Base-by-base conservation (phyloP, 35 echinoderm and acorn worm species). In the Anneissia japonica region DNA sequence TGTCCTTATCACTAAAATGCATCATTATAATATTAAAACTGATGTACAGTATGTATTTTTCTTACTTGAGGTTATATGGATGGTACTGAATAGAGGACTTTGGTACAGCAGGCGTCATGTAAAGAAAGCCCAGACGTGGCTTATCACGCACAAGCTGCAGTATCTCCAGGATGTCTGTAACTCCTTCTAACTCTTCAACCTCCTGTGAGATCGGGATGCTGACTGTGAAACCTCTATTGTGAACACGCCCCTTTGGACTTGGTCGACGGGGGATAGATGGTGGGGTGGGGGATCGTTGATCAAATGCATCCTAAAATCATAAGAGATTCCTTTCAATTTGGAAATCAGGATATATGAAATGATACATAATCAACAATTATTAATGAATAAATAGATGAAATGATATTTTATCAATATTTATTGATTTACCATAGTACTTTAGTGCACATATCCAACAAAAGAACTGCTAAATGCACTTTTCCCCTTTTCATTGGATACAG, bases 21-120 rank as follows among this genome's bases (percentile, higher is more conserved):
- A n/a, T n/a, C n/a, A n/a, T n/a, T n/a, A n/a, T n/a, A n/a, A n/a
- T n/a, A n/a, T n/a, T n/a, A n/a, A n/a, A n/a, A n/a, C n/a, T n/a
- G n/a, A n/a, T n/a, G n/a, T n/a, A n/a, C n/a, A n/a, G n/a, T n/a
- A n/a, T n/a, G n/a, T n/a, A n/a, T n/a, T n/a, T n/a, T n/a, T 82
- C 95, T 91, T 83, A 93, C 95, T 94, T 91, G 30, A 98, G 89
- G 32, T 94, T 98, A 56, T 98, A 98, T 19, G 95, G 95, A 76
- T 98, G 95, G 73, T 98, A 98, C 36, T 89, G 34, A 39, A 98
- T 89, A 30, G 95, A 98, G 80, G 95, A 93, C 80, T 94, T 94
- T 16, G 95, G 95, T 14, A 98, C 95, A 23, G 86, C 95, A 30
- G 92, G 95, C 26, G 88, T 94, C 92, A 98, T 86, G 86, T 98